Evolutionary conservation across 2,113 vertebrate genomes (phyloP).

Genomic region (Lepus timidus): DNA sequence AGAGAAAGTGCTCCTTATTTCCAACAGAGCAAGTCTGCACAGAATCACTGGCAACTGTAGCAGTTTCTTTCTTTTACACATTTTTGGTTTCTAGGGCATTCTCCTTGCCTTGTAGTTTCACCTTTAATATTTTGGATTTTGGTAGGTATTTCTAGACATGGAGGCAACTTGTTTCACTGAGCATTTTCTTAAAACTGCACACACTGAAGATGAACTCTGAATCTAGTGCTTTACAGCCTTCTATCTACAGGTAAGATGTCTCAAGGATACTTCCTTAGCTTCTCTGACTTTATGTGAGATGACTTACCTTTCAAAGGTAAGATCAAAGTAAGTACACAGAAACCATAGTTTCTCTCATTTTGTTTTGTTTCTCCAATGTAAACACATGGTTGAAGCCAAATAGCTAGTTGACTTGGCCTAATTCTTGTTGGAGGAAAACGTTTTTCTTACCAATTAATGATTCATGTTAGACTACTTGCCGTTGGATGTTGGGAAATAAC

Average conservation of each 20-base stretch:
- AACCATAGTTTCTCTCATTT: neutral
- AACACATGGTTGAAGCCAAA: neutral
- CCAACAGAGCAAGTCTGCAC: neutral
- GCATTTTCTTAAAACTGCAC: neutral
- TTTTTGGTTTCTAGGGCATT: neutral
- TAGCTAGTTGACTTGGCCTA: neutral
- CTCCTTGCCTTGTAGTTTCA: neutral
- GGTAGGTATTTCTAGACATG: neutral
- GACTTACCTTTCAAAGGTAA: neutral
- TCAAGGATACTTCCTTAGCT: neutral
- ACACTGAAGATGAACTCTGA: neutral
- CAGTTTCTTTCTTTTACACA: neutral
- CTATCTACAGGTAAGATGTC: neutral
- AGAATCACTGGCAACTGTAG: neutral
- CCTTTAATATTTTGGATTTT: neutral
- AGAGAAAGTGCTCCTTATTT: neutral
- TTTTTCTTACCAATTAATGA: neutral
- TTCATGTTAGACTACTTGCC: neutral
- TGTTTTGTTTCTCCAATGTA: neutral
- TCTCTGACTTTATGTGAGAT: slow-evolving; percentile 20
- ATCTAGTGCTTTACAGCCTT: neutral
- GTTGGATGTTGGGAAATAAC: neutral
- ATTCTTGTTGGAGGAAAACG: neutral
- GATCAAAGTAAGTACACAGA: neutral
- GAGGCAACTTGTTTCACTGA: neutral